Conservation (phyloP, 2,797 vertebrate species). For the Myotis pilosus region DNA sequence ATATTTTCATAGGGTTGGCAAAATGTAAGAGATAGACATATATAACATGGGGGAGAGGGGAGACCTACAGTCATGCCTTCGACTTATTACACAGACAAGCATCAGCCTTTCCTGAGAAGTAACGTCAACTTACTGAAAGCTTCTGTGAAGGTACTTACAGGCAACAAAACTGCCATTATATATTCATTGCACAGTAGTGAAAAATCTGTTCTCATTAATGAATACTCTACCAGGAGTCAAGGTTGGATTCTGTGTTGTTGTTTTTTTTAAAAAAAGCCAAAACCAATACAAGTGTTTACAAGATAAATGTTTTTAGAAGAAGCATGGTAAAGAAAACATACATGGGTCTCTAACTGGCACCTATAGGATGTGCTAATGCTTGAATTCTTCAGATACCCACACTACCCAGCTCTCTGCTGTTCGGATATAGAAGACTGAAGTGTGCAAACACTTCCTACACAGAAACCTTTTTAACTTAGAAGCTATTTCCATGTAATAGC, state of each 20-base stretch:
- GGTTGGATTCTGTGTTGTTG: neutral
- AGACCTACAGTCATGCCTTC: neutral
- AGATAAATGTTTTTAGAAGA: conserved; percentile 18
- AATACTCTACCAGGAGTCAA: neutral
- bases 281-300: neutral
- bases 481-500: neutral
- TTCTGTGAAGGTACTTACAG: neutral
- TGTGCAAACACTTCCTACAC: neutral
- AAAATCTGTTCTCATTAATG: neutral
- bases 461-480: neutral
- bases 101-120: neutral
- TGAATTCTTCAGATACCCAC: neutral
- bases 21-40: neutral
- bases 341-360: neutral
- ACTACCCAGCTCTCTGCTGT: neutral
- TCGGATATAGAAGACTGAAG: neutral
- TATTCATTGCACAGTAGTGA: neutral
- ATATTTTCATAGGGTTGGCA: neutral
- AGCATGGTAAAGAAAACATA: neutral
- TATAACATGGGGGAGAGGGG: rapidly evolving
- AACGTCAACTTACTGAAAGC: neutral
- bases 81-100: neutral
- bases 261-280: no score
- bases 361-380: neutral
- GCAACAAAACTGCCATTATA: conserved; percentile 13